Evolutionary conservation across 2,113 vertebrate species (phyloP).

Genomic region (Microcebus griseorufus): DNA sequence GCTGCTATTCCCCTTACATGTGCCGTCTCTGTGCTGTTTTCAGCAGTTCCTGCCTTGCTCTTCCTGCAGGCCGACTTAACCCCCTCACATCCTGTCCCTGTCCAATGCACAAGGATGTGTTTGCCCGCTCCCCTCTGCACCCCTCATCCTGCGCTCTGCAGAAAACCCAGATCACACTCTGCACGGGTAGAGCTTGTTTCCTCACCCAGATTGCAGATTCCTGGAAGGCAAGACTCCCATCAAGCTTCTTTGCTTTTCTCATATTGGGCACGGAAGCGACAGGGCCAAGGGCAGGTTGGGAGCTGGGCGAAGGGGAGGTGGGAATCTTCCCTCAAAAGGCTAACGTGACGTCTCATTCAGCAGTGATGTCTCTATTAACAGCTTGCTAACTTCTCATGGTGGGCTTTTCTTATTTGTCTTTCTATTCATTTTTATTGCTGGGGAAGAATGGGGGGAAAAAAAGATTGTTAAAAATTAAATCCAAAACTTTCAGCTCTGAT

Average conservation of each 20-base stretch:
- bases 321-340: neutral
- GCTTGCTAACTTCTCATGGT: slow-evolving; percentile 9
- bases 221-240: neutral
- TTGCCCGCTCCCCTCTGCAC: too few relatives aligned
- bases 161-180: neutral
- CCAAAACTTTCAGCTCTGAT: slow-evolving; percentile 65
- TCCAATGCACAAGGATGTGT: neutral
- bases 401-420: slow-evolving; percentile 56
- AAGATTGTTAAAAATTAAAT: slow-evolving; percentile 69
- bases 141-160: neutral
- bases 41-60: neutral
- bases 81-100: neutral
- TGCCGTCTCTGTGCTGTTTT: neutral
- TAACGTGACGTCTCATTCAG: neutral
- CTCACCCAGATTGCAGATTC: neutral
- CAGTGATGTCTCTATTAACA: neutral
- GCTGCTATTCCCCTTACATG: neutral
- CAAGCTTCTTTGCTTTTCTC: neutral
- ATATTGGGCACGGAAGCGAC: neutral
- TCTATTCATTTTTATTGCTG: slow-evolving; percentile 58
- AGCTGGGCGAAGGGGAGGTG: neutral
- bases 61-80: neutral
- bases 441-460: neutral
- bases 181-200: neutral
- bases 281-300: too few relatives aligned